Percentiles rank a stretch among this genome's conserved stretches.
Conservation (phyloP, 2,888 invertebrate genomes). For the Drosophila seclusa region DNA sequence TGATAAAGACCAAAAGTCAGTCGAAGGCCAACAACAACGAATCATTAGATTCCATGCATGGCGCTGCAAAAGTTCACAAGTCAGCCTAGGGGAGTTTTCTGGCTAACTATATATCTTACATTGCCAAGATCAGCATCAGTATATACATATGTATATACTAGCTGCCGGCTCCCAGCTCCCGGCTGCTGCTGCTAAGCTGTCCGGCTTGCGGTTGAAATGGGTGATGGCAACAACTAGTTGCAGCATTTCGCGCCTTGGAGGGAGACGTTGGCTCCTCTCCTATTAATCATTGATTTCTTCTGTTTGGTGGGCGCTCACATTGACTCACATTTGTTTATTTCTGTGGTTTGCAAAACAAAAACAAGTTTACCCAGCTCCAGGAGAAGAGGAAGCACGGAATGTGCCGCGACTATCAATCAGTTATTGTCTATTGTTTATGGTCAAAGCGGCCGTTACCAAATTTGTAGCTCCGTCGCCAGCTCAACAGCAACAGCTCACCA, state of each 20-base stretch:
- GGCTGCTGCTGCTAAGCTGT: constrained; percentile 12
- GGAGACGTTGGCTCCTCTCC: constrained; percentile 35
- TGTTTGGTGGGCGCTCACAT: constrained; percentile 45
- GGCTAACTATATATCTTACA: constrained; percentile 11
- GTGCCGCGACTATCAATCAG: constrained; percentile 81
- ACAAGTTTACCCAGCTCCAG: constrained; percentile 63
- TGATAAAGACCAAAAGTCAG: constrained; percentile 36
- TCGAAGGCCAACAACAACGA: not conserved
- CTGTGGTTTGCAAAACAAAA: constrained; percentile 68
- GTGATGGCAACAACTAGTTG: constrained; percentile 36
- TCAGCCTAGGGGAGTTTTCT: constrained; percentile 31
- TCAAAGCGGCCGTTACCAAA: constrained; percentile 67
- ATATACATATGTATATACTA: not conserved
- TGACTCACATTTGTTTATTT: constrained; percentile 55
- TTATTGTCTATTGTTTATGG: constrained; percentile 70
- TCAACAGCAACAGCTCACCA: not conserved
- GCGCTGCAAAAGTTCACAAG: constrained; percentile 28
- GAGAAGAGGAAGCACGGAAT: constrained; percentile 63
- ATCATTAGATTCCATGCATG: constrained; percentile 23
- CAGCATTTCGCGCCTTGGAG: constrained; percentile 38
- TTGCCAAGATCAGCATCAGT: constrained; percentile 23
- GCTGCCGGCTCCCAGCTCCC: constrained; percentile 1
- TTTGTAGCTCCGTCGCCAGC: constrained; percentile 33
- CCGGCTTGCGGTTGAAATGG: constrained; percentile 47
- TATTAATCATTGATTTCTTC: constrained; percentile 72